Conservation (phyloP, 2,797 vertebrate species). For the Petrocephalus schoutedeni region DNA sequence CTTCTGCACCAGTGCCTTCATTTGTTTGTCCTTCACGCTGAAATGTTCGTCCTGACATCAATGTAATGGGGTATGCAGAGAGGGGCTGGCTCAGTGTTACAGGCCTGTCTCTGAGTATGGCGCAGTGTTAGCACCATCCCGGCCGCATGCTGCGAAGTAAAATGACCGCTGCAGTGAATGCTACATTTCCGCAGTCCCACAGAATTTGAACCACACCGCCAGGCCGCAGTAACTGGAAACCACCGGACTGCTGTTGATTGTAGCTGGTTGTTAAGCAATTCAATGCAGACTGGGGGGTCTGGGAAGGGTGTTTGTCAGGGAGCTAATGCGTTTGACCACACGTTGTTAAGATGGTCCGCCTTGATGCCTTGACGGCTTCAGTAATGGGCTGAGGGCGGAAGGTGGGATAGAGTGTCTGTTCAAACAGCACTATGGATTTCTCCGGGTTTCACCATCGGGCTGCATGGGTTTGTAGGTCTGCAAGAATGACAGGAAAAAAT, state of each 20-base stretch:
- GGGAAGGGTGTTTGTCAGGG: constrained; percentile 32
- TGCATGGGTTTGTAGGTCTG: neutral
- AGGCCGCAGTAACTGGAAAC: constrained; percentile 61
- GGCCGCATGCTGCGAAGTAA: constrained; percentile 41
- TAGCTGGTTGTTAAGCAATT: constrained; percentile 47
- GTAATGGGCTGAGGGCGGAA: neutral
- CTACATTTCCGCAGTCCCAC: constrained; percentile 59
- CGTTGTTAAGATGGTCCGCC: constrained; percentile 2
- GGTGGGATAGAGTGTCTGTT: neutral
- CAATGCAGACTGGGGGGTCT: neutral
- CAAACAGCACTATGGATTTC: neutral
- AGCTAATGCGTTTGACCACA: constrained; percentile 47
- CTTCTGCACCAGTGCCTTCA: neutral
- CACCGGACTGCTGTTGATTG: constrained; percentile 48
- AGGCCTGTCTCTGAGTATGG: constrained; percentile 32
- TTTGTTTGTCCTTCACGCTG: neutral
- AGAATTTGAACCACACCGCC: constrained; percentile 59
- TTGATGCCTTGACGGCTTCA: constrained; percentile 4
- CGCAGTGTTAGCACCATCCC: constrained; percentile 27
- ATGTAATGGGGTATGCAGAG: constrained; percentile 24
- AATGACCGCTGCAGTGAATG: constrained; percentile 60
- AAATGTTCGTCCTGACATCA: constrained; percentile 13
- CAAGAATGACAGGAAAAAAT: neutral
- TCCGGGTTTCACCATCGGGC: neutral
- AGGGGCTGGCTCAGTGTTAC: constrained; percentile 23